Conservation (phyloP, 35 echinoderm and acorn worm species). For the Ophiothrix spiculata region DNA sequence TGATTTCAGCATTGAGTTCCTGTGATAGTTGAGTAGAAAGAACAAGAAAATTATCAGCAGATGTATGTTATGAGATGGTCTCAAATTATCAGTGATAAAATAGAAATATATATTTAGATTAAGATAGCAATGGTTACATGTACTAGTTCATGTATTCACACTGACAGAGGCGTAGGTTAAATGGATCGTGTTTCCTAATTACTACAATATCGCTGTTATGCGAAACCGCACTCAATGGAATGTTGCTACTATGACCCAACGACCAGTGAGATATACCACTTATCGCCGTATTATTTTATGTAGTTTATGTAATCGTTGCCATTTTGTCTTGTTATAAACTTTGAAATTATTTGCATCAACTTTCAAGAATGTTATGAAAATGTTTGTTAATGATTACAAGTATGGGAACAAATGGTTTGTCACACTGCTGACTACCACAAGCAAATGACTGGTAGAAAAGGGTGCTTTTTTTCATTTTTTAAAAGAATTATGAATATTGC, state of each 20-base stretch:
- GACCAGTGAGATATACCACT: neutral
- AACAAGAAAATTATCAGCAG: neutral
- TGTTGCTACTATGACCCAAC: constrained; percentile 9
- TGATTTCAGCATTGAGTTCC: neutral
- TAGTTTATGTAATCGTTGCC: too few relatives aligned
- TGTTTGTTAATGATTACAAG: too few relatives aligned
- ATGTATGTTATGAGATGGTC: neutral
- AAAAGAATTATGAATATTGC: too few relatives aligned
- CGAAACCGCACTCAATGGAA: neutral
- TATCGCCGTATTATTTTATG: neutral
- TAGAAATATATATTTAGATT: neutral
- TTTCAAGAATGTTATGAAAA: too few relatives aligned
- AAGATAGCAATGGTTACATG: neutral
- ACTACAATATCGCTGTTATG: neutral
- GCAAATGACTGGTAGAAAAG: too few relatives aligned
- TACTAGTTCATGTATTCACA: constrained; percentile 10
- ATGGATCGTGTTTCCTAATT: neutral
- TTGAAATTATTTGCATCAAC: too few relatives aligned
- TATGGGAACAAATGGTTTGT: too few relatives aligned
- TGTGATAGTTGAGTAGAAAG: neutral
- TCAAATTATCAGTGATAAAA: neutral
- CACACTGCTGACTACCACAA: too few relatives aligned
- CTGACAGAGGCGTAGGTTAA: constrained; percentile 5
- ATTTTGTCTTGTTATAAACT: too few relatives aligned
- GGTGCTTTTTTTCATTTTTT: too few relatives aligned